Percentiles rank a stretch among this genome's conserved stretches.
These are phyloP conservation scores for Siniperca knerii DNA, from an alignment of 2,113 vertebrate genomes.

Conservation along the genomic window DNA sequence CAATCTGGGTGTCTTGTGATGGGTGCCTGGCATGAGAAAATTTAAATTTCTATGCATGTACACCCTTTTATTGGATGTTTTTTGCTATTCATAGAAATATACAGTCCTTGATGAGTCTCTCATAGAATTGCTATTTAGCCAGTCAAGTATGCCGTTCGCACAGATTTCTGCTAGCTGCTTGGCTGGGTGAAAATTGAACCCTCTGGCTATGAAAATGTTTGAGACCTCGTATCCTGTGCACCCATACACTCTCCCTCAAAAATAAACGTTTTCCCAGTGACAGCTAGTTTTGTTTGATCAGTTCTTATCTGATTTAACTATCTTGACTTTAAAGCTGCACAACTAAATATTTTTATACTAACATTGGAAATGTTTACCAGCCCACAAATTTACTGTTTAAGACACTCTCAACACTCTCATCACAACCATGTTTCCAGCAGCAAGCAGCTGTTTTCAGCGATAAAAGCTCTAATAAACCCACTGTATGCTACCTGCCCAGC, in stretches of 20 bases:
- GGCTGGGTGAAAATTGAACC: conserved; percentile 52
- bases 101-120: conserved; percentile 1
- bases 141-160: conserved; percentile 7
- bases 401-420: too few species aligned
- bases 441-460: neutral
- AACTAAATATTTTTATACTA: too few species aligned
- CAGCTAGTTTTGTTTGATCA: neutral
- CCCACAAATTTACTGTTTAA: neutral
- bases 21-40: conserved; percentile 27
- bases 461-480: too few species aligned
- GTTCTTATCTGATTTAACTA: neutral
- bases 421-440: neutral
- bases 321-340: neutral
- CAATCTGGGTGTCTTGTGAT: neutral
- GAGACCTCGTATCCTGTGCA: neutral
- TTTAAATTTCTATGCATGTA: conserved; percentile 28
- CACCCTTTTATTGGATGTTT: conserved; percentile 6
- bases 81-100: conserved; percentile 47
- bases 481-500: too few species aligned
- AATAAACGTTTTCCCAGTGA: neutral
- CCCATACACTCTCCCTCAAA: neutral
- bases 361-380: neutral
- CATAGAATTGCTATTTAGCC: conserved; percentile 18
- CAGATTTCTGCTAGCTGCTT: conserved; percentile 9
- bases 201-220: conserved; percentile 26